Base-by-base conservation (phyloP, 2,888 invertebrate species). In the Disparrhopalites patrizii region DNA sequence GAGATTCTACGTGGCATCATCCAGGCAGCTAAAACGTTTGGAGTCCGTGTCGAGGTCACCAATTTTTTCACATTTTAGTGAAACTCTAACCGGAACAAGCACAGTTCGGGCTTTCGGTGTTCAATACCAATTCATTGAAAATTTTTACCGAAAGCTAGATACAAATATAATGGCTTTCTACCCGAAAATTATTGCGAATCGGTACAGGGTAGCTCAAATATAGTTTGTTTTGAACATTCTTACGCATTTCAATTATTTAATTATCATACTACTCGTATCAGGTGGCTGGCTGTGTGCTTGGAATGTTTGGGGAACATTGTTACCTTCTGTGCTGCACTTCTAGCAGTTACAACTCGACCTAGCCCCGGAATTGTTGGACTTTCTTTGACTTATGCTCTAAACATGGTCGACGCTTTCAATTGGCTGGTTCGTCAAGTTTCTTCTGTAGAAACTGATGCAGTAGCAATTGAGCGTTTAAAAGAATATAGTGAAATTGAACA, bases 391-490 rank as follows among this genome's bases (percentile, higher is more conserved):
- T 92, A 91, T 78, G 87, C 92, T 2, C 80, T 92, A 64, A 78
- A 93, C 91, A 90, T 93, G 68, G 97, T 97, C 0, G 93, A 93
- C 84, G 93, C 93, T 0, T 82, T 98, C 47, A 98, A 96, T 81
- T 96, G 95, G 93, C 82, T 98, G 75, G 95, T 98, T 25, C 84
- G 96, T 71, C 94, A 95, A 91, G 91, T 93, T 0, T 92, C 93
- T 1, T 96, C 97, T 78, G 89, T 98, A 47, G 98, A 98, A 82
- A 94, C 96, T 0, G 97, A 97, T 79, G 95, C 97, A 76, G 96
- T 98, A 0, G 92, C 96, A 2, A 95, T 97, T 1, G 97, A 98
- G 80, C 86, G 98, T 78, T 93, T 97, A 77, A 93, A 95, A 78
- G 97, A 98, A 78, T 98, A 97, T 78, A 88, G 90, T 0, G 93